These are phyloP conservation scores for Dichetophora obliterata DNA, from an alignment of 2,888 invertebrate genomes.

Conservation along the genomic window DNA sequence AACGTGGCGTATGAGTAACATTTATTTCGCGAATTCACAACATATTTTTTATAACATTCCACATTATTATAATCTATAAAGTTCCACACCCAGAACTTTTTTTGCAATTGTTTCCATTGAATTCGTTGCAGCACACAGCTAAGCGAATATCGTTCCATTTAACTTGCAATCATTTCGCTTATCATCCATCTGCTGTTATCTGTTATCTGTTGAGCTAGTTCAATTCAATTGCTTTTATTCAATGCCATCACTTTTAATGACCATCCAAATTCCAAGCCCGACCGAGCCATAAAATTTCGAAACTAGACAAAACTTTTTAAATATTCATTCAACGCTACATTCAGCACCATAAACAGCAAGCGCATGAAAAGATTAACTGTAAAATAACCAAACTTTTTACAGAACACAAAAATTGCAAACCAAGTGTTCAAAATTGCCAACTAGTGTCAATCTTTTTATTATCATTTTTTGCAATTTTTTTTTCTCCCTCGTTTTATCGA, in stretches of 20 bases:
- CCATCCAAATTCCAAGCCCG: background rate
- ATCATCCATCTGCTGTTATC: background rate
- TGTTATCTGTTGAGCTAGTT: constrained; percentile 1
- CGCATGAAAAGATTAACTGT: background rate
- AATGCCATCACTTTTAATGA: background rate
- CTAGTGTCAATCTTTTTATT: background rate
- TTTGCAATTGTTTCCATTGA: no score
- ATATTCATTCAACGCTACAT: background rate
- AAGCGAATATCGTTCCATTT: no score
- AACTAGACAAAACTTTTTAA: background rate
- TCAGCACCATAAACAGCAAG: background rate
- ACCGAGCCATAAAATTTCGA: background rate
- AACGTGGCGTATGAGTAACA: constrained; percentile 17
- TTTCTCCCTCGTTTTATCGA: background rate
- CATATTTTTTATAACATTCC: no score
- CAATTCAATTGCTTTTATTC: constrained; percentile 8
- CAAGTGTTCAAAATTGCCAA: constrained; percentile 3
- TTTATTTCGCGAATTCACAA: background rate
- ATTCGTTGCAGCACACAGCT: no score
- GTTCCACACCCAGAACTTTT: no score
- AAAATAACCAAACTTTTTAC: background rate
- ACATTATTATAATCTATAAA: no score
- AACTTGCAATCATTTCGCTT: no score
- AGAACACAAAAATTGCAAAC: background rate
- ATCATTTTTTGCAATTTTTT: background rate